Evolutionary conservation across 2,113 vertebrate genomes (phyloP).

Genomic region (Myrmecobius fasciatus): DNA sequence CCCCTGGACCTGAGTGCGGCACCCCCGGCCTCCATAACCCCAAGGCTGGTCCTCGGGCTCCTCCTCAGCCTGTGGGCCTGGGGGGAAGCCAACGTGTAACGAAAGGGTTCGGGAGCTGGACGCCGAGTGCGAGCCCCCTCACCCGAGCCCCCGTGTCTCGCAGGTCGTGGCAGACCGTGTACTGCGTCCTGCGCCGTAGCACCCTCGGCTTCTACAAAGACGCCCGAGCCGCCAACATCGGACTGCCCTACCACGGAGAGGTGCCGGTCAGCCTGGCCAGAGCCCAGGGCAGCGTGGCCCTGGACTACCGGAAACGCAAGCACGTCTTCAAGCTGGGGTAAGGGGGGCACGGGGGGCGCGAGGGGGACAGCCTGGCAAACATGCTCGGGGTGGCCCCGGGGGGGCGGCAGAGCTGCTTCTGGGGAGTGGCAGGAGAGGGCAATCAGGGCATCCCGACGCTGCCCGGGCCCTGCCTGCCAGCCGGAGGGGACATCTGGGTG

Average conservation of each 20-base stretch:
- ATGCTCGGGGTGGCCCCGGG: too few species aligned
- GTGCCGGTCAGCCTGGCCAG: conserved; percentile 90
- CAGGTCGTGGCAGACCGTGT: conserved; percentile 95
- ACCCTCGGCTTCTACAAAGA: conserved; percentile 95
- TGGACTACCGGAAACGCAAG: conserved; percentile 95
- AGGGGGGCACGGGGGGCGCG: conserved; percentile 16
- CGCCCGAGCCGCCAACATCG: conserved; percentile 86
- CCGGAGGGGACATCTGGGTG: not conserved
- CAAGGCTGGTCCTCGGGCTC: too few species aligned
- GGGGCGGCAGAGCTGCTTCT: not conserved
- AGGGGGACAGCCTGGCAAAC: too few species aligned
- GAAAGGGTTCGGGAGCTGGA: too few species aligned
- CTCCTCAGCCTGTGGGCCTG: not conserved
- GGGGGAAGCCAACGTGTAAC: too few species aligned
- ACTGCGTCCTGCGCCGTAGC: conserved; percentile 90
- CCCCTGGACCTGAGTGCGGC: too few species aligned
- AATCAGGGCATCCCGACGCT: too few species aligned
- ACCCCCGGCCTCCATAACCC: too few species aligned
- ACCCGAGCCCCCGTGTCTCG: not conserved
- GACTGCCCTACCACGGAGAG: conserved; percentile 92
- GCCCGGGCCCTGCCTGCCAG: not conserved
- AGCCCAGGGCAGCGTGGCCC: conserved; percentile 90
- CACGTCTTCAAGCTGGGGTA: conserved; percentile 95
- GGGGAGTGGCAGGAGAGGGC: not conserved
- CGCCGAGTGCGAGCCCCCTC: not conserved